These are phyloP conservation scores for Leptopilina drosophilae DNA, from an alignment of 2,888 invertebrate species.

Conservation along the genomic window DNA sequence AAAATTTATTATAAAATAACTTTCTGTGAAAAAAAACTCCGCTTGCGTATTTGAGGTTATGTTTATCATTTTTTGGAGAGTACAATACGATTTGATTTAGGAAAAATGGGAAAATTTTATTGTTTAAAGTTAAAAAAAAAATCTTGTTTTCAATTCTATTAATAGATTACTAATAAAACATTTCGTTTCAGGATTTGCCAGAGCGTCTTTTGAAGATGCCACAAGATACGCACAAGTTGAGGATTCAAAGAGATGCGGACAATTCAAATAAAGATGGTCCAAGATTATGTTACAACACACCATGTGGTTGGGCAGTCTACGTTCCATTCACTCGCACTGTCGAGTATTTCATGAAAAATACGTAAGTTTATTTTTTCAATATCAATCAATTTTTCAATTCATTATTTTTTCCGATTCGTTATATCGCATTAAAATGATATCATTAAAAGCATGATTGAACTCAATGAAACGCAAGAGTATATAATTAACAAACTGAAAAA, in stretches of 20 bases:
- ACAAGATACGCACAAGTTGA: conserved; percentile 56
- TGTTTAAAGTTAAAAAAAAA: no score
- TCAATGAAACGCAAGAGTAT: no score
- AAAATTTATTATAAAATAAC: background rate
- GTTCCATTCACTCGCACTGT: conserved; percentile 77
- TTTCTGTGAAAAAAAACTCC: no score
- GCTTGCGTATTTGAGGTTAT: no score
- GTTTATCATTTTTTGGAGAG: no score
- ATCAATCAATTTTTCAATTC: background rate
- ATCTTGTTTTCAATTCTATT: no score
- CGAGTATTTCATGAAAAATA: conserved; percentile 80
- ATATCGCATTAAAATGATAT: no score
- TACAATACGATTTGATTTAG: no score
- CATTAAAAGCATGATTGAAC: no score
- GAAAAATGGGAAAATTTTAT: background rate
- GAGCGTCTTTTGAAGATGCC: conserved; percentile 59
- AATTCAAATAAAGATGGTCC: conserved; percentile 48
- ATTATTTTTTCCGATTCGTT: background rate
- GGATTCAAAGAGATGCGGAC: conserved; percentile 60
- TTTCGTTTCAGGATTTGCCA: conserved; percentile 59
- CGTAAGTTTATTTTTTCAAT: conserved; percentile 75
- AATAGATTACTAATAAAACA: background rate
- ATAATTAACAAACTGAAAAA: no score
- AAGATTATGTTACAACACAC: conserved; percentile 70
- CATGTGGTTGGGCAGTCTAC: conserved; percentile 83